These are phyloP conservation scores for Orientallactaga sibirica DNA, from an alignment of 2,797 vertebrate genomes.

Conservation along the genomic window DNA sequence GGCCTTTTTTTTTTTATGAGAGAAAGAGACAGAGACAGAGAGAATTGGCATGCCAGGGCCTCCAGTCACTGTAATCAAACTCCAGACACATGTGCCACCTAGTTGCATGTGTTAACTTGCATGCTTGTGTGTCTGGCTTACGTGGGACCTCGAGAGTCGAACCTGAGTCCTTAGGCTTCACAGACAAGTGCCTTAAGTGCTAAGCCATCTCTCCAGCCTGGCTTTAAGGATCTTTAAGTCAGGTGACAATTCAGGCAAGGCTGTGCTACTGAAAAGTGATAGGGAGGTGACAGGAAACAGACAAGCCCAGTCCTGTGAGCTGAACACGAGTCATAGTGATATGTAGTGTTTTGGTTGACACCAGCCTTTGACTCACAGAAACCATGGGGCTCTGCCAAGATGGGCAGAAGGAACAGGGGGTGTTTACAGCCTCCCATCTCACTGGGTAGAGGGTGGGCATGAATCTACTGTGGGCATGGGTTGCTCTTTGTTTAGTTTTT, in stretches of 20 bases:
- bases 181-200: too few species aligned
- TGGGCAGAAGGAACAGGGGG: neutral
- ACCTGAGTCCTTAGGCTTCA: too few species aligned
- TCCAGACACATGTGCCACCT: too few species aligned
- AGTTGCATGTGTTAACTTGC: too few species aligned
- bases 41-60: too few species aligned
- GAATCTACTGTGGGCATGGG: neutral
- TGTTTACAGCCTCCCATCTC: neutral
- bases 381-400: neutral
- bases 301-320: neutral
- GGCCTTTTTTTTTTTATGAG: too few species aligned
- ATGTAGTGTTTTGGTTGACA: neutral
- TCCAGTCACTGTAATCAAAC: too few species aligned
- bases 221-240: neutral
- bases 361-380: neutral
- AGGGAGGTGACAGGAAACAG: neutral
- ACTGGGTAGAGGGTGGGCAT: neutral
- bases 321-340: neutral
- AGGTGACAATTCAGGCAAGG: neutral
- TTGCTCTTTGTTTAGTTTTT: neutral
- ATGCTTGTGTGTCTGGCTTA: too few species aligned
- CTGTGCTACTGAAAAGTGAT: neutral
- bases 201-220: too few species aligned
- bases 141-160: too few species aligned
- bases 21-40: too few species aligned